Evolutionary conservation across 2,888 invertebrate genomes (phyloP), one percentile per base, ranked within the genome.

Genomic region (Torymus aiolomorphi): DNA sequence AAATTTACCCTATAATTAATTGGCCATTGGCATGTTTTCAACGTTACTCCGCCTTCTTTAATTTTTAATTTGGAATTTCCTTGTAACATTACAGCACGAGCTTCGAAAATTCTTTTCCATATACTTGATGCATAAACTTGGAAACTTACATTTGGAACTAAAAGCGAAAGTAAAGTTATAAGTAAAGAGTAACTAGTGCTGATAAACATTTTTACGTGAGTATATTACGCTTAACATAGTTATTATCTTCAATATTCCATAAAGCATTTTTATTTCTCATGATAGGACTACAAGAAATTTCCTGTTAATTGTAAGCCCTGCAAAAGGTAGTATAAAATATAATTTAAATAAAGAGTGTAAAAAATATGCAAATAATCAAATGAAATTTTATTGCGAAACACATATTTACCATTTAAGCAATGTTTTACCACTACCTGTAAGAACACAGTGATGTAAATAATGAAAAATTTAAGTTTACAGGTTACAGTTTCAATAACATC

Each of bases 11-110:
- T 94, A 87, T 96, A 97, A 90, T 98, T 97, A 83, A 98, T 95
- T 0, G 98, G 98, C 98, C 98, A 98, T 89, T 98, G 97, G 98
- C 98, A 98, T 0, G 98, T 98, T 85, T 96, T 94, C 0, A 98
- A 98, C 0, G 97, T 97, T 74, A 97, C 94, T 91, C 98, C 98
- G 0, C 98, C 98, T 91, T 98, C 98, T 90, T 98, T 98, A 2
- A 98, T 97, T 90, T 98, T 98, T 63, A 98, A 93, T 0, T 98
- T 98, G 0, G 98, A 95, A 90, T 98, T 98, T 13, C 98, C 98
- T 92, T 98, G 96, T 83, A 97, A 93, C 98, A 98, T 98, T 3
- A 98, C 98, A 12, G 97, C 97, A 91, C 98, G 98, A 0, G 98
- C 97, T 91, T 98, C 98, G 1, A 97, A 78, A 88, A 98, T 96